Conservation (phyloP, 2,888 invertebrate species). For the Mesorhabditis sp. region DNA sequence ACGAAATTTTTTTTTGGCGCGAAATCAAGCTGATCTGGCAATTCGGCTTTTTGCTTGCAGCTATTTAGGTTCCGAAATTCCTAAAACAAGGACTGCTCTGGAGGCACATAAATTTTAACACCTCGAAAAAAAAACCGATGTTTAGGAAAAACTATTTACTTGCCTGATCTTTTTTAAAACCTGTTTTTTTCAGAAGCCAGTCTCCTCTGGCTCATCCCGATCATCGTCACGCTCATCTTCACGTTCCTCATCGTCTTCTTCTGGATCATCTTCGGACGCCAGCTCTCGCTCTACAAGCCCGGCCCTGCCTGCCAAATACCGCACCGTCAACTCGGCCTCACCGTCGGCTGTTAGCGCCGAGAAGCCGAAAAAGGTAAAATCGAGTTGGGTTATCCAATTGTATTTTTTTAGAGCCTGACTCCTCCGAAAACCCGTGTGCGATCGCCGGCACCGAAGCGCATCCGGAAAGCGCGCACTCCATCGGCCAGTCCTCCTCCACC, state of each 20-base stretch:
- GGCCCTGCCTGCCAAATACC: slow-evolving; percentile 16
- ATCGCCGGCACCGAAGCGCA: neutral
- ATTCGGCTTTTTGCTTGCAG: too few species aligned
- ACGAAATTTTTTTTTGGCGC: too few species aligned
- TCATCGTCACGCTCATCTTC: slow-evolving; percentile 7
- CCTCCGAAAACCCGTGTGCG: neutral
- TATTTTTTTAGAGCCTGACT: neutral
- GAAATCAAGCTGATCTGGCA: too few species aligned
- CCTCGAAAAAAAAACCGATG: too few species aligned
- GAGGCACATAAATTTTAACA: too few species aligned
- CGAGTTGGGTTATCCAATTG: neutral
- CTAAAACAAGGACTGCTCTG: too few species aligned
- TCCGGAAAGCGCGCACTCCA: neutral
- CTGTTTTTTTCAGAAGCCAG: neutral
- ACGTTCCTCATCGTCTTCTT: slow-evolving; percentile 12
- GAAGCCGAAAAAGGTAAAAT: neutral
- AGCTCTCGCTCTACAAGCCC: slow-evolving; percentile 10
- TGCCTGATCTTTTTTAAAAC: neutral
- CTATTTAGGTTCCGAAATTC: too few species aligned
- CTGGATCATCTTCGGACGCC: neutral
- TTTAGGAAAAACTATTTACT: neutral
- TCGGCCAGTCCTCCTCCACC: slow-evolving; percentile 9
- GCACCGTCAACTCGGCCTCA: neutral
- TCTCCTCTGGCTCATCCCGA: neutral
- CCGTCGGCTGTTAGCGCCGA: neutral